These are phyloP conservation scores for Cynopterus sphinx DNA, from an alignment of 2,797 vertebrate species.

Conservation along the genomic window DNA sequence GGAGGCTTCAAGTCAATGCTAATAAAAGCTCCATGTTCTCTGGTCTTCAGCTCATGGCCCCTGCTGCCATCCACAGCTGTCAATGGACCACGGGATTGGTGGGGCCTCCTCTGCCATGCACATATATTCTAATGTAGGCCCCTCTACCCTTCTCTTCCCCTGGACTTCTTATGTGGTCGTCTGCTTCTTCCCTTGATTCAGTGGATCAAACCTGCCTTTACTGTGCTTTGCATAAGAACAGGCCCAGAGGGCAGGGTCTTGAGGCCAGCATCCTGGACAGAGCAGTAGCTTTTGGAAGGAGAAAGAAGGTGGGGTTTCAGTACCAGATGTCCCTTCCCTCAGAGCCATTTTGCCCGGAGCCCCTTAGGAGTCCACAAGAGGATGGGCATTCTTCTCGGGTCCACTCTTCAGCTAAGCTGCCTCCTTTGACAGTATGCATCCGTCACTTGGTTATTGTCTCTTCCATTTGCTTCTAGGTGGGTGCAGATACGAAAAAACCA, in stretches of 20 bases:
- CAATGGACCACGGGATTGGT: neutral
- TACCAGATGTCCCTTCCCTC: neutral
- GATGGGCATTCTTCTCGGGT: neutral
- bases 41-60: neutral
- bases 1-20: neutral
- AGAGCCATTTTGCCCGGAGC: neutral
- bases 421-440: neutral
- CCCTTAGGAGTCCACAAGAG: neutral
- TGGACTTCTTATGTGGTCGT: neutral
- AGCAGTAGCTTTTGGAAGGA: neutral
- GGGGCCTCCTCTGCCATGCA: too few species aligned
- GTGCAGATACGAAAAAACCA: neutral
- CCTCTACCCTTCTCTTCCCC: neutral
- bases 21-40: neutral
- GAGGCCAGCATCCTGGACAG: neutral
- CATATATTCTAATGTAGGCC: neutral
- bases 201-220: neutral
- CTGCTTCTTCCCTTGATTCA: neutral
- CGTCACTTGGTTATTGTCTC: neutral
- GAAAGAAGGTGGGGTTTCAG: neutral
- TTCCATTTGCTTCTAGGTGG: neutral
- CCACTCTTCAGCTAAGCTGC: neutral
- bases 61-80: neutral
- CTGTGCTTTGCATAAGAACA: neutral
- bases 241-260: neutral